These are phyloP conservation scores for Hippasteria phrygiana DNA, from an alignment of 53 echinoderm and acorn worm species.

Conservation along the genomic window DNA sequence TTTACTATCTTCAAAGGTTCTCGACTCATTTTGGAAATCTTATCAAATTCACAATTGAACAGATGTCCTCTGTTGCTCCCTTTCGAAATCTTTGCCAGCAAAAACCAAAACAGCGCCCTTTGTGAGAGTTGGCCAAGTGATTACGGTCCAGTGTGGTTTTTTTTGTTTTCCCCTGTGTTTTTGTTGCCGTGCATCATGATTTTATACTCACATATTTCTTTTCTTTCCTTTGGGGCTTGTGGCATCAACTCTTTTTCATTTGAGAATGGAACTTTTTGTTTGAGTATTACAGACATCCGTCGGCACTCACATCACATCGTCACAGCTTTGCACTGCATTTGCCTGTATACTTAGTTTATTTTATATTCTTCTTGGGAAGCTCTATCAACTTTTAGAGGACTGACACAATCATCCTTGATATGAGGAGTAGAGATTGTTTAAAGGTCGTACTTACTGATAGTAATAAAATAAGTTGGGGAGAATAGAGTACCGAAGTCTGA, in stretches of 20 bases:
- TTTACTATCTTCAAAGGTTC: neutral
- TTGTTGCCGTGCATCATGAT: constrained; percentile 33
- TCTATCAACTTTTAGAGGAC: no score
- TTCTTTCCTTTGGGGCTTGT: neutral
- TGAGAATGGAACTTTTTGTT: no score
- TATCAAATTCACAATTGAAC: neutral
- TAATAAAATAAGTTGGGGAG: no score
- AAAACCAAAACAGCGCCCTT: neutral
- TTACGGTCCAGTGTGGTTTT: neutral
- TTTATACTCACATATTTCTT: constrained; percentile 8
- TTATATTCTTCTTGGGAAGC: no score
- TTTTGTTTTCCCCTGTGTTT: neutral
- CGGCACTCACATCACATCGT: neutral
- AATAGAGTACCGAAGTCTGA: no score
- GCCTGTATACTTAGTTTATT: no score
- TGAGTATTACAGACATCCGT: neutral
- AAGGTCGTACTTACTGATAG: no score
- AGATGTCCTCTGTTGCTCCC: neutral
- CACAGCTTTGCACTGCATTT: neutral
- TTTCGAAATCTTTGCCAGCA: neutral
- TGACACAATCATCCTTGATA: no score
- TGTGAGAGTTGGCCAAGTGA: constrained; percentile 37
- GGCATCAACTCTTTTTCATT: neutral
- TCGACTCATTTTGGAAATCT: neutral
- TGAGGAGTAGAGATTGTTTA: no score